Evolutionary conservation across 2,888 invertebrate genomes (phyloP), one percentile per base, ranked within the genome.

Genomic region (Rhagonycha lutea): DNA sequence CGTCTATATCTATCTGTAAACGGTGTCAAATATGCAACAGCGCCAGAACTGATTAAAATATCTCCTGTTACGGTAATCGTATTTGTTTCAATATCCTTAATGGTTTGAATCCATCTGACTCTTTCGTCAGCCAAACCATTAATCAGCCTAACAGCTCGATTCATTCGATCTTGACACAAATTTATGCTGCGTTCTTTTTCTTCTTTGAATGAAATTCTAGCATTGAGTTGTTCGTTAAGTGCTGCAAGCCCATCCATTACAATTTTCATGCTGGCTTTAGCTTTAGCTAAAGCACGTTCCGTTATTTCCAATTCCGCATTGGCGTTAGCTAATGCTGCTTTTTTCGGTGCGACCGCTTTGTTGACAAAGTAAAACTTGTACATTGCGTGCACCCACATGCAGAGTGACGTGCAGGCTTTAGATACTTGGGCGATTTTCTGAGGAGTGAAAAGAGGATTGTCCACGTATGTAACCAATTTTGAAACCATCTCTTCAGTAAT

Each of bases 371-470:
- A 97, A 87, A 95, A 98, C 85, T 96, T 93, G 87, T 94, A 98
- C 93, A 98, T 96, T 0, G 98, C 98, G 82, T 95, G 94, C 29
- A 97, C 93, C 96, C 96, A 96, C 90, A 95, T 93, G 83, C 96
- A 96, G 1, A 96, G 89, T 0, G 94, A 94, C 79, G 92, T 92
- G 84, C 95, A 95, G 0, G 95, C 95, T 86, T 94, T 94, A 0
- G 95, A 95, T 11, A 94, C 93, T 92, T 92, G 84, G 0, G 92
- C 87, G 78, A 96, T 94, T 86, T 96, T 95, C 3, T 90, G 89
- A 0, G 97, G 96, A 71, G 94, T 92, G 84, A 97, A 97, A 76
- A 92, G 91, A 0, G 95, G 94, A 86, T 96, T 93, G 0, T 90
- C 88, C 68, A 95, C 89, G 85, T 94, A 97, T 82, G 91, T 91